A percentile compares a stretch with the other conserved stretches of the same genome.
These are phyloP conservation scores for Hoplodrina ambigua DNA, from an alignment of 2,888 invertebrate species.

Conservation along the genomic window DNA sequence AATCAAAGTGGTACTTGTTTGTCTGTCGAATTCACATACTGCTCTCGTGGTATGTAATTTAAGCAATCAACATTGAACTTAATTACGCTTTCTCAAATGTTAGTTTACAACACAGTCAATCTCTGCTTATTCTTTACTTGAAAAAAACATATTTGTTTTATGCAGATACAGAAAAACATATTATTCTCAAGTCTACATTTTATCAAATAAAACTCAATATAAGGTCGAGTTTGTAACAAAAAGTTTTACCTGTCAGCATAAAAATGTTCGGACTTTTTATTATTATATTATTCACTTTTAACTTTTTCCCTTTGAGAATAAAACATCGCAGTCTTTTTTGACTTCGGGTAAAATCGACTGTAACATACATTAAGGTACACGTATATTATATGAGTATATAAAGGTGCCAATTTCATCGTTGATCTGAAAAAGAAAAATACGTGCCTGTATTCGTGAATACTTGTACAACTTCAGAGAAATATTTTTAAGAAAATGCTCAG, in stretches of 20 bases:
- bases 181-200: slow-evolving; percentile 4
- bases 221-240: slow-evolving; percentile 41
- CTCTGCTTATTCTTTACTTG: not conserved
- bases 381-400: not conserved
- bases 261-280: slow-evolving; percentile 52
- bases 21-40: slow-evolving; percentile 7
- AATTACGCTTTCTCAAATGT: not conserved
- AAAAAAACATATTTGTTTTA: not conserved
- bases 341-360: slow-evolving; percentile 20
- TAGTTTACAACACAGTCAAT: not conserved
- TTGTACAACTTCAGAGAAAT: not conserved
- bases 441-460: not conserved
- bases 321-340: slow-evolving; percentile 46
- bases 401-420: not conserved
- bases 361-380: slow-evolving; percentile 17
- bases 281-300: slow-evolving; percentile 60
- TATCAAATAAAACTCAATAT: slow-evolving; percentile 54
- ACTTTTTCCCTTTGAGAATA: slow-evolving; percentile 50
- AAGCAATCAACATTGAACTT: not conserved
- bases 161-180: slow-evolving; percentile 13
- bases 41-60: not conserved
- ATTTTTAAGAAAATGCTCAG: not conserved
- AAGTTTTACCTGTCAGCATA: slow-evolving; percentile 48
- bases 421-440: not conserved
- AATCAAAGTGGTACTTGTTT: not conserved